Conservation (phyloP, 2,113 vertebrate species). For the Xiphophorus maculatus region DNA sequence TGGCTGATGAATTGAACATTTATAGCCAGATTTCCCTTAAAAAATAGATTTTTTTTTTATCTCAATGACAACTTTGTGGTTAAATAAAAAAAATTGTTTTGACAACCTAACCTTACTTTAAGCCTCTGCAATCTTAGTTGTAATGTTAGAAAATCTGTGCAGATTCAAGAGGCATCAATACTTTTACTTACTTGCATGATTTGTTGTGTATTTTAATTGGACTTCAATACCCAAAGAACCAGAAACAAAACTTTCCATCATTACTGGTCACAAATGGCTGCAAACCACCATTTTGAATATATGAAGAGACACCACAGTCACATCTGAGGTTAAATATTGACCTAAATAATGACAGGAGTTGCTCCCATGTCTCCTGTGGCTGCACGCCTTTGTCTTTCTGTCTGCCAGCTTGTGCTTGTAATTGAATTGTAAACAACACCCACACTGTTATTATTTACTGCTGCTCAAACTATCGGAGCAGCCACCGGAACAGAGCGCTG, state of each 20-base stretch:
- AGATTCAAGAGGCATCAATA: too few species aligned
- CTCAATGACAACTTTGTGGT: too few species aligned
- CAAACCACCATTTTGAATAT: slow-evolving; percentile 29
- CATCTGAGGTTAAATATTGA: slow-evolving; percentile 64
- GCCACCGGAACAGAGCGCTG: slow-evolving; percentile 73
- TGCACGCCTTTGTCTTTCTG: slow-evolving; percentile 59
- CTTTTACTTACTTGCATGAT: too few species aligned
- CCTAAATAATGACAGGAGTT: neutral
- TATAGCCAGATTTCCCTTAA: too few species aligned
- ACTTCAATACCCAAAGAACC: too few species aligned
- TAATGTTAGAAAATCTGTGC: neutral
- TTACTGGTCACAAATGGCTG: neutral
- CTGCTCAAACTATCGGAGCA: slow-evolving; percentile 54
- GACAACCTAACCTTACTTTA: neutral
- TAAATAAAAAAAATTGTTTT: too few species aligned
- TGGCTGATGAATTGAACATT: neutral
- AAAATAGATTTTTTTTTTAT: too few species aligned
- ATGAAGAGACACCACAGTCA: slow-evolving; percentile 26
- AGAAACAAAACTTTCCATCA: too few species aligned
- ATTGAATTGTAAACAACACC: slow-evolving; percentile 78
- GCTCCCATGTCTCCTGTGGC: slow-evolving; percentile 55
- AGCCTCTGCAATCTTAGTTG: neutral
- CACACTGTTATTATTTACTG: slow-evolving; percentile 76
- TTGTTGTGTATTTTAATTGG: too few species aligned
- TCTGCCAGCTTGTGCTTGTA: slow-evolving; percentile 57